Evolutionary conservation across 2,888 invertebrate species (phyloP), one percentile per base, ranked within the genome.

Genomic region (Trachelus troglodyta): DNA sequence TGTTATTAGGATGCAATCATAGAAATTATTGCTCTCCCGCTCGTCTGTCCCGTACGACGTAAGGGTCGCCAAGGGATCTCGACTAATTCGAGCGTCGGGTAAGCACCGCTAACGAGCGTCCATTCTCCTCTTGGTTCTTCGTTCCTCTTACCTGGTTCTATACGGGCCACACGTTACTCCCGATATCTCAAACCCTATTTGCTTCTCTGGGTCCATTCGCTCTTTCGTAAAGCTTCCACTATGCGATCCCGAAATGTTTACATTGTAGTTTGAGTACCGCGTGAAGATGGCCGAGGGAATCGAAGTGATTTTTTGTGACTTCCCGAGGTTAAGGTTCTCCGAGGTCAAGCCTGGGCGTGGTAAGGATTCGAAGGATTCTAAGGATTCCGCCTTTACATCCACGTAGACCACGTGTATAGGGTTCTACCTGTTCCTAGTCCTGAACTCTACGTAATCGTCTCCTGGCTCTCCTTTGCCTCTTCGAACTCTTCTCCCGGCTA

Each of bases 331-430:
- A 56, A 80, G 83, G 82, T 84, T 81, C 33, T 87, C 86, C 86
- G 89, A 89, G 89, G 89, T 88, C 88, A 86, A 85, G 86, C 85
- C 85, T 89, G 89, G 89, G 89, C 89, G 89, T 89, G 88, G 89
- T 87, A 87, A 81, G 81, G 86, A 84, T 88, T 87, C 88, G 35
- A 1, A 37, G 37, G 37, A 37, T 37, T 37, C 12, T 84, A 88
- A 88, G 56, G 15, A 56, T 34, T 71, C 71, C 31, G 71, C 71
- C 33, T 71, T 34, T 34, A 71, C 15, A 23, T 71, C 71, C 71
- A 71, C 71, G 12, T 71, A 31, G 23, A 9, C 23, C 56, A 9
- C 56, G 56, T 23, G 56, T 23, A 56, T 23, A 6, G 23, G 23
- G 56, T 9, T 56, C 56, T 56, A 56, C 56, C 56, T 56, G 56